Conservation (phyloP, 2,113 vertebrate species). For the Zosterops japonicus region DNA sequence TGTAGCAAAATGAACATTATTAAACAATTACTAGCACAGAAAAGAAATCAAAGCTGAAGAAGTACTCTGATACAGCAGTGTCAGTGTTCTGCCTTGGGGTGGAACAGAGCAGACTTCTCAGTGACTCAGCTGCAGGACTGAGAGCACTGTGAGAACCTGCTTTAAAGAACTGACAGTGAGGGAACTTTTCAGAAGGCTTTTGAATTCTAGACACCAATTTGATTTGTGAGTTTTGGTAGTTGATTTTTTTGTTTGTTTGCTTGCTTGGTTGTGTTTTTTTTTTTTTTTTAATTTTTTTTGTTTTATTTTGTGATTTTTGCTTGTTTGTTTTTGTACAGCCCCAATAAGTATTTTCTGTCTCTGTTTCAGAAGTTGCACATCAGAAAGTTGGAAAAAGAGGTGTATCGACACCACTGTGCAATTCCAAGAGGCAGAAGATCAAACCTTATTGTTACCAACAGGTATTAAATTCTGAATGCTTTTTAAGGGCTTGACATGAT, state of each 20-base stretch:
- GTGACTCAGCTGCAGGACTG: neutral
- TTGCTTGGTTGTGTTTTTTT: neutral
- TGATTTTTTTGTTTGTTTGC: neutral
- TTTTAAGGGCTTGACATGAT: neutral
- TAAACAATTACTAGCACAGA: neutral
- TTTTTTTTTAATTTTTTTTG: neutral
- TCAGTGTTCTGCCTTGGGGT: neutral
- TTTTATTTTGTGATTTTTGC: neutral
- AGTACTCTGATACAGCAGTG: neutral
- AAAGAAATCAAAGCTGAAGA: neutral
- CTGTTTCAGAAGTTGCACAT: constrained; percentile 84
- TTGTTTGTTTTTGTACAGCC: neutral
- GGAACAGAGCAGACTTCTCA: neutral
- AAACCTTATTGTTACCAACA: constrained; percentile 88
- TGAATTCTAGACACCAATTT: neutral
- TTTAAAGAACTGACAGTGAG: neutral
- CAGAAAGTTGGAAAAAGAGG: constrained; percentile 84
- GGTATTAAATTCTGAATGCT: constrained; percentile 69
- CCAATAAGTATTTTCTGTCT: neutral
- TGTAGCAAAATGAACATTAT: neutral
- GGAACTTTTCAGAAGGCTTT: neutral
- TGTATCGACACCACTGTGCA: constrained; percentile 79
- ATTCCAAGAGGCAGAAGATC: constrained; percentile 79
- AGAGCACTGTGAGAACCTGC: neutral
- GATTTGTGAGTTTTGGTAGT: neutral